Conservation (phyloP, 2,797 vertebrate species). For the Sorex maritimensis region DNA sequence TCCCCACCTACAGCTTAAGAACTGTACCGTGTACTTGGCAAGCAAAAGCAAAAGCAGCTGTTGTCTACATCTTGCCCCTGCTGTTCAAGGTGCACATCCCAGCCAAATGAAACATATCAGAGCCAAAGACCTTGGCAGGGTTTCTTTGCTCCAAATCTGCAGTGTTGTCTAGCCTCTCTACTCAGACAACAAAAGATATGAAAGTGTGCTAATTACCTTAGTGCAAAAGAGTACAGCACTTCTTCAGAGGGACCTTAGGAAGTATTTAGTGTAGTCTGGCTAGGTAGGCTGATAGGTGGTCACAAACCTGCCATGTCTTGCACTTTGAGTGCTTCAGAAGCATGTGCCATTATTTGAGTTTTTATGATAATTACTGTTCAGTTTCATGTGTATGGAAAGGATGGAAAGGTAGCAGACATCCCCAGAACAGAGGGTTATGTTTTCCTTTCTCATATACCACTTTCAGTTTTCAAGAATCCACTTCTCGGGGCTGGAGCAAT, state of each 20-base stretch:
- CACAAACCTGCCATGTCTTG: neutral
- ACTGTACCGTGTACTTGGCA: conserved; percentile 25
- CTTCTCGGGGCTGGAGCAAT: no score
- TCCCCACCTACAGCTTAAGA: neutral
- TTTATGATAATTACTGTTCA: conserved; percentile 11
- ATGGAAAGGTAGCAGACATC: neutral
- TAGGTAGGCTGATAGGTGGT: neutral
- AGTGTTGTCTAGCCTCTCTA: neutral
- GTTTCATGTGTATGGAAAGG: conserved; percentile 9
- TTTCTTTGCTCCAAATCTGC: conserved; percentile 50
- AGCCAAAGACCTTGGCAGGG: conserved; percentile 64
- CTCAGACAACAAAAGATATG: conserved; percentile 34
- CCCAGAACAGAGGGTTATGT: neutral
- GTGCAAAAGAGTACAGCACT: neutral
- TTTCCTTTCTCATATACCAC: conserved; percentile 8
- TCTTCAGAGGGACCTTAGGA: neutral
- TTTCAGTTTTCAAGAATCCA: neutral
- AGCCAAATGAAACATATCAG: conserved; percentile 52
- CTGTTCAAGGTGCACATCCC: conserved; percentile 52
- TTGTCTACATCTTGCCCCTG: conserved; percentile 45
- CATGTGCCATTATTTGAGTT: neutral
- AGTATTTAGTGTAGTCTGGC: neutral
- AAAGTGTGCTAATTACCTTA: neutral
- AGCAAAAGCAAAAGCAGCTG: conserved; percentile 57
- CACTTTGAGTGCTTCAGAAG: neutral